Conservation (phyloP, 2,888 invertebrate species). For the Pristionchus exspectatus region DNA sequence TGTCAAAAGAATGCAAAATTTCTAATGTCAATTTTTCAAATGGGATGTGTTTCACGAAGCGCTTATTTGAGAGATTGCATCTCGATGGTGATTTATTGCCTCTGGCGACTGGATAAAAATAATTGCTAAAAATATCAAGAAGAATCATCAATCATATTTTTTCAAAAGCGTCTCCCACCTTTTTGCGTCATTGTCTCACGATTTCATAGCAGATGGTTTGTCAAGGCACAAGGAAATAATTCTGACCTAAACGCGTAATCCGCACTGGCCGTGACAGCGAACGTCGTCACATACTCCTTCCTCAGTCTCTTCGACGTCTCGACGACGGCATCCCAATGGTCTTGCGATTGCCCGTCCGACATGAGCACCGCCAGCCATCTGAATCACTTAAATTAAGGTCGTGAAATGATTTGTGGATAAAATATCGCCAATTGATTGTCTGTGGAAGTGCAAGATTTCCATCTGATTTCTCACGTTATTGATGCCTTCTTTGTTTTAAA, state of each 20-base stretch:
- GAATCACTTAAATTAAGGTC: too few species aligned
- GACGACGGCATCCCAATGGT: conserved; percentile 64
- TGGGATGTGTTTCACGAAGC: neutral
- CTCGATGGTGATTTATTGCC: too few species aligned
- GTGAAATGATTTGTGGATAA: too few species aligned
- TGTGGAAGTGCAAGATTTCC: too few species aligned
- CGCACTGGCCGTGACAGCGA: conserved; percentile 52
- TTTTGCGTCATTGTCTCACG: too few species aligned
- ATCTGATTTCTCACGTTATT: too few species aligned
- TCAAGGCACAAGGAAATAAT: neutral
- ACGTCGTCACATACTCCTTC: neutral
- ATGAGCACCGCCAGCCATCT: conserved; percentile 70
- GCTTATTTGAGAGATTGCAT: neutral
- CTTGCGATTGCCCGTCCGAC: conserved; percentile 73
- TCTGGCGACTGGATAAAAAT: too few species aligned
- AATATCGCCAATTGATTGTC: neutral
- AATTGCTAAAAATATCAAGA: too few species aligned
- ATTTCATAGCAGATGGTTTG: too few species aligned
- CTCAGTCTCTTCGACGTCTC: conserved; percentile 34
- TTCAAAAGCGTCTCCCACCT: too few species aligned
- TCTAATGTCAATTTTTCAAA: neutral
- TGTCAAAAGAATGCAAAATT: neutral
- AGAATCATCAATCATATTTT: too few species aligned
- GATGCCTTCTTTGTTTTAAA: too few species aligned
- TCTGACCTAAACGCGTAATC: conserved; percentile 47